phyloP scores from a whole-genome alignment of 2,888 invertebrate genomes.

The Flabesymbios commensalis region DNA sequence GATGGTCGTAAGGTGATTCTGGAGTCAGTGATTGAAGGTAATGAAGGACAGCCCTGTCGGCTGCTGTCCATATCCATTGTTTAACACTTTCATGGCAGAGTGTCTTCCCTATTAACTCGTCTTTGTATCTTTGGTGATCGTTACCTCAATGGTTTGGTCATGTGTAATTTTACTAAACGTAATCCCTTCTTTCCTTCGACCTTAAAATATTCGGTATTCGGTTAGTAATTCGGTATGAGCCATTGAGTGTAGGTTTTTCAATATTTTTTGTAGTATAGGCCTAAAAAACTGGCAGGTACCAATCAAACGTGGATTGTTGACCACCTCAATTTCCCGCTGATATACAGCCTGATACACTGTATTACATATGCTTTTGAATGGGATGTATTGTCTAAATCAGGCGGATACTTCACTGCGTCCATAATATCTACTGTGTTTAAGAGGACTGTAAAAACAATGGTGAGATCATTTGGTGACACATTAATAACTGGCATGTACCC shows the following conservation, averaged over 20 bases:
- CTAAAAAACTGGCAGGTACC: too few relatives aligned
- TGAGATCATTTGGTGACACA: neutral
- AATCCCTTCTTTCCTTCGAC: neutral
- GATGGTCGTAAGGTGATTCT: neutral
- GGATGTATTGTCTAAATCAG: too few relatives aligned
- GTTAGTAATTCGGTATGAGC: neutral
- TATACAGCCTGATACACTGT: neutral
- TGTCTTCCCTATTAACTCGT: neutral
- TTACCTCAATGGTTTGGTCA: too few relatives aligned
- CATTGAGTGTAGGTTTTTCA: neutral
- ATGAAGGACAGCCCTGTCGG: neutral
- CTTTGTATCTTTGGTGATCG: too few relatives aligned
- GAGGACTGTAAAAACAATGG: neutral
- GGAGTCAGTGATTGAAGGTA: neutral
- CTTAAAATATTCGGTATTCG: neutral
- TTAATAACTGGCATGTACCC: neutral
- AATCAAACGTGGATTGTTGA: neutral
- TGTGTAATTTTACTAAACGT: neutral
- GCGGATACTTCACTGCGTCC: neutral
- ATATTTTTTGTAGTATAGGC: neutral
- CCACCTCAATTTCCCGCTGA: neutral
- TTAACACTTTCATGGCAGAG: neutral
- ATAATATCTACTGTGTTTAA: neutral
- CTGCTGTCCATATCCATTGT: neutral
- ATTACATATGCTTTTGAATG: neutral